Base-by-base conservation (phyloP, 2,797 vertebrate species). In the Acropternis orthonyx region DNA sequence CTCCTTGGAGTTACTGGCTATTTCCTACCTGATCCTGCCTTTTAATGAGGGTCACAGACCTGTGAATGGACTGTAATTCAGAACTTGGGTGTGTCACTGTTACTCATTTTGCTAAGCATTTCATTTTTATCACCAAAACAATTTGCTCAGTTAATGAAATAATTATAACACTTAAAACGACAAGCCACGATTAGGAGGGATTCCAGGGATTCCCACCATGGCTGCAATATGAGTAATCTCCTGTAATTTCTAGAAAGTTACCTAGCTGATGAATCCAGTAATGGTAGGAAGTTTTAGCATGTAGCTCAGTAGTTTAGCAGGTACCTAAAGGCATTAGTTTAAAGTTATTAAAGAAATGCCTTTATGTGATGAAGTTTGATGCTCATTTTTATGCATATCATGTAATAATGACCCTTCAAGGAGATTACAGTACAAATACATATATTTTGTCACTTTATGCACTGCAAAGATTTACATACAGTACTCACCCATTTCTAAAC, bases 61-160 rank as follows among this genome's bases (percentile, higher is more conserved):
- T 52, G 46, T 1, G 30, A 51, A 24, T 63, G 58, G 36, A 28
- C 61, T 7, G 5, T 18, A 54, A 49, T 6, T 36, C 67, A 27
- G 26, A 18, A 34, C 27, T 58, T n/a, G 6, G 5, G 6, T 32
- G 8, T 7, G 17, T 5, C 48, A 34, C 30, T 3, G 0, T 69
- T 6, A 19, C 13, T 90, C 39, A 6, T 62, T 62, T 51, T 43
- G 65, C 30, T 43, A 56, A 44, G 41, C 44, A 22, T 58, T 58
- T 65, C 3, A 5, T 51, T 74, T 51, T 28, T 26, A 24, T 16
- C 48, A 15, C 27, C 44, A 59, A 80, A 92, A 51, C n/a, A 44
- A 46, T 36, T 39, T 30, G 14, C 3, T 0, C 77, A 18, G 9
- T 72, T 78, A 59, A 89, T 4, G 27, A 84, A 91, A 58, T 22